Evolutionary conservation across 2,888 invertebrate species (phyloP), one percentile per base, ranked within the genome.

Genomic region (Zhuqinia jingwanae): DNA sequence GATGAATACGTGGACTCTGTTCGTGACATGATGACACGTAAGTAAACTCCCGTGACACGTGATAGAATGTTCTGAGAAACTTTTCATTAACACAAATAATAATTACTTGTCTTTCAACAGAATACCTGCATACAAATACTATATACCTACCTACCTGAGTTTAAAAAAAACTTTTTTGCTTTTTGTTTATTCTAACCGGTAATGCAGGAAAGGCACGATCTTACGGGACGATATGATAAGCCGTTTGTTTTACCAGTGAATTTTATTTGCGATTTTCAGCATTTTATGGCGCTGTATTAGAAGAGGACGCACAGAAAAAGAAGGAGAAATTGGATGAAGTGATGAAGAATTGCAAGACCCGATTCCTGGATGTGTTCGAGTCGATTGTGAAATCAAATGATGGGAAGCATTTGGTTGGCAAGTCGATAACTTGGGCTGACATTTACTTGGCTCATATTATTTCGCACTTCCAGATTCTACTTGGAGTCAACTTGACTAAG

Each of bases 381-480:
- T 3, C 17, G 0, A 80, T 80, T 22, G n/a, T 86, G 3, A 76
- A 73, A 11, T 25, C 50, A 17, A 86, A 76, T 36, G 80, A 50
- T 45, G 86, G 80, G 36, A 68, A 81, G 30, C 80, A 86, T 53
- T 63, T 87, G 11, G 87, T 87, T 25, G 76, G 86, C n/a, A 86
- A 68, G 15, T 85, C 91, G 1, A 2, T 95, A 20, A 94, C 95
- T 27, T 95, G 95, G 95, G 95, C 95, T 77, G 95, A 95, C 92
- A 90, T 95, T 10, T 93, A 93, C 87, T 94, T 95, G 89, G 94
- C 94, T 13, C 63, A 65, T 60, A 73, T n/a, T 6, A 5, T 82
- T 11, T 25, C 82, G 10, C 68, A 83, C 22, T 25, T 60, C 10
- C 58, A 87, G n/a, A 53, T 68, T 22, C 30, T 68, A 15, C 13